These are phyloP conservation scores for Pollenia labialis DNA, from an alignment of 2,888 invertebrate species.

Conservation along the genomic window DNA sequence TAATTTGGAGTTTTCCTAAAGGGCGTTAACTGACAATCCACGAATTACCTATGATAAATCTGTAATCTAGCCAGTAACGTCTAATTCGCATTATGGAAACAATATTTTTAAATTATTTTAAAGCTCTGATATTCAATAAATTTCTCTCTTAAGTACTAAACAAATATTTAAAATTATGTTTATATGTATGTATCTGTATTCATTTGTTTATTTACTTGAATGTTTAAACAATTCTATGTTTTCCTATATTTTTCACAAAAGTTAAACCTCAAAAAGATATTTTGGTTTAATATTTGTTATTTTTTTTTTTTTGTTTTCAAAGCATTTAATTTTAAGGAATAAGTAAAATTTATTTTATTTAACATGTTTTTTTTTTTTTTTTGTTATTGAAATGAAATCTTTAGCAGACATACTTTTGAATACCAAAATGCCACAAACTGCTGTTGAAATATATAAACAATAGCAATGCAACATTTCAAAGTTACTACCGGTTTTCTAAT, in stretches of 20 bases:
- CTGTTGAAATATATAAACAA: conserved; percentile 6
- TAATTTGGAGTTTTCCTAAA: too few species aligned
- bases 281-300: conserved; percentile 42
- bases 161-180: neutral
- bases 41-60: too few species aligned
- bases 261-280: conserved; percentile 39
- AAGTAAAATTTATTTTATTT: conserved; percentile 11
- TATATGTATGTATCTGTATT: neutral
- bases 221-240: neutral
- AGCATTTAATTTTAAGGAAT: conserved; percentile 2
- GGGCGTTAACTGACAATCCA: too few species aligned
- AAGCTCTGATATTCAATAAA: too few species aligned
- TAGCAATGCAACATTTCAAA: conserved; percentile 13
- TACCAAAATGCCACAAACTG: conserved; percentile 8
- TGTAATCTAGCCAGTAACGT: too few species aligned
- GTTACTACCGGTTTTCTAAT: conserved; percentile 18
- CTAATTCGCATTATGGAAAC: too few species aligned
- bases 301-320: conserved; percentile 24
- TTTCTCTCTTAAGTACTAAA: too few species aligned
- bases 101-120: too few species aligned
- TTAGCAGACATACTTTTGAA: neutral
- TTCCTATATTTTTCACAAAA: neutral
- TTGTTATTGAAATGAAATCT: neutral
- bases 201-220: neutral
- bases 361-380: neutral